Conservation (phyloP, 2,888 invertebrate genomes). For the Chaetogeoica ovagalla region DNA sequence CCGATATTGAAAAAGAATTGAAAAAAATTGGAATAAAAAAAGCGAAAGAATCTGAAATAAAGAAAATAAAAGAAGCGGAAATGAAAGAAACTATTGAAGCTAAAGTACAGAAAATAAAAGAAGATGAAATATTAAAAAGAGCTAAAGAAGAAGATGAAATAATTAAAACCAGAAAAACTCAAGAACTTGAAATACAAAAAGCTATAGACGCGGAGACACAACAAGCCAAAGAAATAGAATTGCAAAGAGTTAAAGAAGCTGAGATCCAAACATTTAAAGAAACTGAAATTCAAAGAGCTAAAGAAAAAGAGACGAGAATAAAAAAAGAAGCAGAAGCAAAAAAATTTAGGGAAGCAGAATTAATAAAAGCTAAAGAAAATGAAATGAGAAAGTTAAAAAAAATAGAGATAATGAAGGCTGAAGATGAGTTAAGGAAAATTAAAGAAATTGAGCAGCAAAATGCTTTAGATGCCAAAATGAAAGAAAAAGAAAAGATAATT, state of each 20-base stretch:
- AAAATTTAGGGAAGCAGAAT: neutral
- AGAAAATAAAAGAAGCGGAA: neutral
- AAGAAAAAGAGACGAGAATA: neutral
- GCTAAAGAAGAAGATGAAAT: neutral
- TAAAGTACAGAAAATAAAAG: neutral
- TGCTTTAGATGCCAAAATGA: neutral
- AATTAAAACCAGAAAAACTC: neutral
- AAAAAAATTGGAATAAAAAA: neutral
- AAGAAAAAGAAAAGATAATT: neutral
- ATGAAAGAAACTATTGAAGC: neutral
- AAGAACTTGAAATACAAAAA: neutral
- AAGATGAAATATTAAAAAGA: neutral
- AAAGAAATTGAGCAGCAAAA: slow-evolving; percentile 1
- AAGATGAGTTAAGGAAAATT: neutral
- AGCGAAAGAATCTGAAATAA: neutral
- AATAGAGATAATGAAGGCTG: neutral
- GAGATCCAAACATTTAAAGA: neutral
- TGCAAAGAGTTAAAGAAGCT: neutral
- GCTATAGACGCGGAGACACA: neutral
- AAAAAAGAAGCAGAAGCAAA: neutral
- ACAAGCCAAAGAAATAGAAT: neutral
- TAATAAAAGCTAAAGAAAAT: neutral
- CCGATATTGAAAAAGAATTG: neutral
- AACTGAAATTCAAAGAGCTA: neutral
- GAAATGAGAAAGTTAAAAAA: neutral